Base-by-base conservation (phyloP, 2,113 vertebrate species). In the Rhizomys pruinosus region DNA sequence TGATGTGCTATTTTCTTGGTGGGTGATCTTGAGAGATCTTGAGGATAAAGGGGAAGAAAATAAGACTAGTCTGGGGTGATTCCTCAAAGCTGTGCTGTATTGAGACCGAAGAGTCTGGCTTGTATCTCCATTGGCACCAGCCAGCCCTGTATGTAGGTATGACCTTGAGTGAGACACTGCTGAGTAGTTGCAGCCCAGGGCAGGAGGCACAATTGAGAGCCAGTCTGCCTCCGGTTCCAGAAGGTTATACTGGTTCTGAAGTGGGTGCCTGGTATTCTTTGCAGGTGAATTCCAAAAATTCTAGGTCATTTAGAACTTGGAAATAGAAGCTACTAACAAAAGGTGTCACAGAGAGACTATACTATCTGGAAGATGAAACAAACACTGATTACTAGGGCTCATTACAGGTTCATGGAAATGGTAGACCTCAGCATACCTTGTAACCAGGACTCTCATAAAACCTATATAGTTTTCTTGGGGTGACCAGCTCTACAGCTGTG, bases 101-200 rank as follows among this genome's bases (percentile, higher is more conserved):
- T 39, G 84, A 92, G 47, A 84, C 63, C 37, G 47, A 91, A 37
- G 42, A 27, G 22, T 74, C 44, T 95, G 81, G 47, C 57, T 87
- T 88, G 12, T 57, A 22, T 80, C 23, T 57, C 44, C 25, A 10
- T 13, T 79, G 76, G 47, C 59, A 44, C 29, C 34, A 73, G 66
- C 66, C 66, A 37, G 5, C 77, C 68, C 66, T 87, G 27, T 84
- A 52, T 66, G 85, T 90, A 20, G 52, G 17, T 84, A 44, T 81
- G 34, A 87, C 68, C 71, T 84, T 95, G 76, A 79, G 66, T 71
- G 76, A 93, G 66, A 29, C 93, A 89, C 39, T 69, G 82, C 42
- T n/a, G 68, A n/a, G 22, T 16, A 63, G 63, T 64, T 74, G 29
- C 13, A 64, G 64, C 77, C 27, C 20, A 93, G 80, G 23, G 77